Base-by-base conservation (phyloP, 2,797 vertebrate species). In the Argentina silus region DNA sequence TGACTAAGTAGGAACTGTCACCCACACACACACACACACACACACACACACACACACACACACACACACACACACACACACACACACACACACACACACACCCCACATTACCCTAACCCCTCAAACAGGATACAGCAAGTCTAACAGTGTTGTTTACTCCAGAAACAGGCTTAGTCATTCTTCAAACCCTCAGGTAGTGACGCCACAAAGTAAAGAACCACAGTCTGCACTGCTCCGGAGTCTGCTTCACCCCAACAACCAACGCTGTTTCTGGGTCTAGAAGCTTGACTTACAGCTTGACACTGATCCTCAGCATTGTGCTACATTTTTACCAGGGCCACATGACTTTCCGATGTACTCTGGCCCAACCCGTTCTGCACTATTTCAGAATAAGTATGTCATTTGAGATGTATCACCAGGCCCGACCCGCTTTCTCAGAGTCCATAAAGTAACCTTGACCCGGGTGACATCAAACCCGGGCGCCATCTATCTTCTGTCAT, bases 51-150 rank as follows among this genome's bases (percentile, higher is more conserved):
- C 10, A 27, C 56, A 3, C 56, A 23, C 56, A 1, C 10, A 48
- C 27, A 43, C 56, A 43, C 56, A 5, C 55, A 72, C 48, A 70
- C 56, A 56, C 9, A 60, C 44, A 51, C 17, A 65, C 1, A 7
- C 7, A 47, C 42, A 45, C 3, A 70, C 2, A 71, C 11, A 63
- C 65, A 59, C 19, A 50, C 67, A 68, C 19, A 7, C 19, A 78
- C 72, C 74, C 17, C 10, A 47, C 69, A 66, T 69, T 84, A 70
- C 76, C 75, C 55, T 43, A 73, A 78, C 69, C 76, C 17, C 45
- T 69, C 45, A 17, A 73, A 81, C 77, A 85, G 78, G 80, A 84
- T 78, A 69, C 27, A 69, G 75, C 77, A 87, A 78, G 83, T 81
- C 78, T 80, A 45, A 77, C 47, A 70, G 5, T 65, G 71, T 51